Base-by-base conservation (phyloP, 1,140 invertebrate genomes). In the Matsumurasca onukii region DNA sequence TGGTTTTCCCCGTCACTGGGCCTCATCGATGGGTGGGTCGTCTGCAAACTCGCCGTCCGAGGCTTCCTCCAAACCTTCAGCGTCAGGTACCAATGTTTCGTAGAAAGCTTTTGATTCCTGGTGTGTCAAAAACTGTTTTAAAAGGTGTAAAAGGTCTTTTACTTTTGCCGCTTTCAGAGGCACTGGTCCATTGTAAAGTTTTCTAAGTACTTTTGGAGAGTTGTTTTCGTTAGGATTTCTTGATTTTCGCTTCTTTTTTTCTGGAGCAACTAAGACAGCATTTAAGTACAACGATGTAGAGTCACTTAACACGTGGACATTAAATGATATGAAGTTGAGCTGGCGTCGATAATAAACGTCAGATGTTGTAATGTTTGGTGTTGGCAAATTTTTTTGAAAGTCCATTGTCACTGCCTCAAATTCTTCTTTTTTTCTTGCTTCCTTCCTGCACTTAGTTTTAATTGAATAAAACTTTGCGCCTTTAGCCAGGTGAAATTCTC, bases 51-150 rank as follows among this genome's bases (percentile, higher is more conserved):
- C 49, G 9, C 49, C 49, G 9, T 52, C 22, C 49, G 49, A 52
- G 49, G 49, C 49, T 52, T 52, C 49, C 49, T 52, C n/a, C 49
- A 52, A 52, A 52, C 49, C 5, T n/a, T 52, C 49, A 52, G 12
- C 20, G 49, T 52, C 49, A 52, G 49, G 49, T 52, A 52, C n/a
- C 5, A 52, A 52, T 3, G 49, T 22, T 52, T 52, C 49, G 20
- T 52, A 52, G 12, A 24, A 52, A 52, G 49, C 49, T 52, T 52
- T 52, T 39, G 17, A 5, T 17, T 17, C 34, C 34, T 17, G 49
- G 49, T 52, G 49, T 52, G 49, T 52, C 49, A 52, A 52, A 52
- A 52, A 52, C 49, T 52, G 49, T 52, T 52, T 52, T 52, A 52
- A 52, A n/a, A n/a, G n/a, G n/a, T n/a, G 49, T 52, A 22, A n/a